phyloP scores from a whole-genome alignment of 2,797 vertebrate species.

The Somateria mollissima region DNA sequence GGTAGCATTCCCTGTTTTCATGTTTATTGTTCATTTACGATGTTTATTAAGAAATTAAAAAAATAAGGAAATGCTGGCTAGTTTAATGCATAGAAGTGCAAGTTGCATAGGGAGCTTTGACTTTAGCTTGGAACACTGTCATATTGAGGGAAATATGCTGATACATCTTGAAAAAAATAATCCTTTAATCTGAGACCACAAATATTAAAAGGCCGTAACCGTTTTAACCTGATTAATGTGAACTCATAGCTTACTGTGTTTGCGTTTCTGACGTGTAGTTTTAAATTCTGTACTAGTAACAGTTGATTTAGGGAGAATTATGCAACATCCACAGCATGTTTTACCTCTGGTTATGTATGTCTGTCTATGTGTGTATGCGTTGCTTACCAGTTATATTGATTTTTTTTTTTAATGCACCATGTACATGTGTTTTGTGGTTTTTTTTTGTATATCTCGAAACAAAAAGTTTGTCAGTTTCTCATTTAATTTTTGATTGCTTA shows the following conservation, averaged over 20 bases:
- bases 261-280: background rate
- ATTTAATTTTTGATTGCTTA: background rate
- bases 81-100: background rate
- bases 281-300: background rate
- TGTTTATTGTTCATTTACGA: background rate
- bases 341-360: background rate
- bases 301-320: background rate
- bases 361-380: background rate
- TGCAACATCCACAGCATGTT: background rate
- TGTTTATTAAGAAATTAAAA: background rate
- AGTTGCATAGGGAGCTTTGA: background rate
- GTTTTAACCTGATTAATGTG: slow-evolving; percentile 7
- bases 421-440: background rate
- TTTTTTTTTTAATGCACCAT: background rate
- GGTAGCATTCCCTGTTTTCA: background rate
- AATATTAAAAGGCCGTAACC: background rate
- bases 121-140: background rate
- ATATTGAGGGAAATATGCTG: background rate
- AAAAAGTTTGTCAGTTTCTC: background rate
- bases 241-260: background rate
- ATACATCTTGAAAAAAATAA: slow-evolving; percentile 2
- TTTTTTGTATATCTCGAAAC: background rate
- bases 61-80: background rate
- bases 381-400: background rate
- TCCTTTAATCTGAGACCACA: slow-evolving; percentile 9